Base-by-base conservation (phyloP, 2,888 invertebrate species). In the Luffia ferchaultella region DNA sequence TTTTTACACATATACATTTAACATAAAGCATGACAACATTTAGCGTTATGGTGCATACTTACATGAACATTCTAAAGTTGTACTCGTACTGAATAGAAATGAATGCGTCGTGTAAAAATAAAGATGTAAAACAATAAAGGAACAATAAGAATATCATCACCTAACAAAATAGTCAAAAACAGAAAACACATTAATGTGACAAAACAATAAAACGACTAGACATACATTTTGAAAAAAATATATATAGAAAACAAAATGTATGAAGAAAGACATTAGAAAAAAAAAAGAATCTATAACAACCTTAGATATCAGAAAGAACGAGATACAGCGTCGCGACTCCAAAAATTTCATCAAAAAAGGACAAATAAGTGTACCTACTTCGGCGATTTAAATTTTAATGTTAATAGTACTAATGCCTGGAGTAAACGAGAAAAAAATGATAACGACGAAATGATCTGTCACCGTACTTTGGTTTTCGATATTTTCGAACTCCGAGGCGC, bases 261-360 rank as follows among this genome's bases (percentile, higher is more conserved):
- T n/a, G n/a, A n/a, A n/a, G n/a, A n/a, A n/a, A n/a, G n/a, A n/a
- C n/a, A n/a, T n/a, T n/a, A n/a, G n/a, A n/a, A n/a, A n/a, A n/a
- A n/a, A n/a, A n/a, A n/a, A n/a, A n/a, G n/a, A n/a, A n/a, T n/a
- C n/a, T n/a, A n/a, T n/a, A n/a, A n/a, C n/a, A n/a, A n/a, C n/a
- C n/a, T n/a, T n/a, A n/a, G n/a, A n/a, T n/a, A n/a, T n/a, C 54
- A 57, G 63, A 59, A 55, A 57, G 58, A 62, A 64, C 58, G 51
- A 53, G 59, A 62, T 61, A 60, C 53, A 42, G 58, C 60, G 60
- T 59, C 56, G 58, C 59, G 52, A 54, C 54, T 54, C 54, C 55
- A 54, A 61, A 58, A 63, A 67, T 63, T 54, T 56, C 58, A 60
- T 58, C 57, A 56, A 60, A 50, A 60, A 61, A 60, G 61, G 54